phyloP scores from a whole-genome alignment of 2,113 vertebrate species.

The Amazona guildingii region DNA sequence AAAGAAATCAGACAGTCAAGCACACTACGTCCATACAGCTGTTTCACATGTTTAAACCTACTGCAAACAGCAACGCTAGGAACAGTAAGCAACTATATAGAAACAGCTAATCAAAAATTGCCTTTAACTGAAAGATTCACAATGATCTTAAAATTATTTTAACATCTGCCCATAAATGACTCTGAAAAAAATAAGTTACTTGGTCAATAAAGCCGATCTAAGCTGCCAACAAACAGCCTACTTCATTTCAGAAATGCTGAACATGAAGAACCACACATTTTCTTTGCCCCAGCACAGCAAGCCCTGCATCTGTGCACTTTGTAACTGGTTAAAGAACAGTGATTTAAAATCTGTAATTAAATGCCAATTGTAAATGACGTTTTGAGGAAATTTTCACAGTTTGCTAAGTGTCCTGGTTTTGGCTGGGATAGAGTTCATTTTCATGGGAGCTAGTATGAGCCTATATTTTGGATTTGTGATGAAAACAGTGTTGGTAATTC shows the following conservation, averaged over 20 bases:
- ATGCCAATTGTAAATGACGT: neutral
- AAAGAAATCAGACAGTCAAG: constrained; percentile 17
- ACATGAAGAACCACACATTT: neutral
- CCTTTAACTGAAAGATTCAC: neutral
- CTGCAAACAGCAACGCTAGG: neutral
- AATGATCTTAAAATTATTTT: neutral
- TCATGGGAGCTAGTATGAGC: neutral
- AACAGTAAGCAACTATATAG: neutral
- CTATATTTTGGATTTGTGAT: neutral
- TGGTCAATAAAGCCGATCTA: neutral
- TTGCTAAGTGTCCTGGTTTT: neutral
- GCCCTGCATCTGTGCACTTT: neutral
- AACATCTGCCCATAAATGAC: neutral
- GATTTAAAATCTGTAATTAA: neutral
- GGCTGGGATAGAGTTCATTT: neutral
- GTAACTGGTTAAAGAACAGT: neutral
- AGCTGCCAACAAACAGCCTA: neutral
- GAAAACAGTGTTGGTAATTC: neutral
- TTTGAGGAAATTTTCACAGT: neutral
- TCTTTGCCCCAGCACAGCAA: neutral
- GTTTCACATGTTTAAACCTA: neutral
- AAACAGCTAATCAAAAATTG: neutral
- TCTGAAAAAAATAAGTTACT: neutral
- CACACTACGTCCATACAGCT: neutral
- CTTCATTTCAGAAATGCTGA: neutral